Evolutionary conservation across 1,140 invertebrate genomes (phyloP), one percentile per base, ranked within the genome.

Genomic region (Theocolax elegans): DNA sequence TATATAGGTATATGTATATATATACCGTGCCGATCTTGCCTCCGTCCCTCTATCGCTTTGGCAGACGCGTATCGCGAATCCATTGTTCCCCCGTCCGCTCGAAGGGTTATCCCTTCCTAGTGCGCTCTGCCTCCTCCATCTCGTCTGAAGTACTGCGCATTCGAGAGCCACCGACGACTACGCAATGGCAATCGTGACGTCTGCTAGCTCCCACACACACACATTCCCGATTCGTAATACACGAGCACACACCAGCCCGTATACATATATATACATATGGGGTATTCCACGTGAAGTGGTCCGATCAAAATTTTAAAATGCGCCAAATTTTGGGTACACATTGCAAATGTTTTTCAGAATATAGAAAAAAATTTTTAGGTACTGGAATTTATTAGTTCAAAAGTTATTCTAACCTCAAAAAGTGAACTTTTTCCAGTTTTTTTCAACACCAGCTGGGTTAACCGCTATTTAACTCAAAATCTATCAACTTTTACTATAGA

Each of bases 31-130:
- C 21, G 19, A 49, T 49, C 17, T 49, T 38, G 10, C 31, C 12
- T n/a, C 7, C 31, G 17, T 13, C 13, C 35, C 17, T 56, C 49
- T 40, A 27, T 19, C 40, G 4, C 25, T 53, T 29, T 27, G 3
- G 56, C 60, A 25, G 66, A 53, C 64, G 67, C 48, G 29, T 59
- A n/a, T 72, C 46, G 51, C 59, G 21, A 54, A 51, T 46, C 63
- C 53, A 59, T 66, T 72, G 70, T 71, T 40, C 29, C 51, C 17
- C 51, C 48, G n/a, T 31, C 35, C 2, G 8, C 53, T 19, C 31
- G 19, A 53, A 63, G 67, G 67, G 59, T 63, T 63, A 69, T 56
- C 38, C 35, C 38, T 35, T 6, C 17, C n/a, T 21, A 2, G 9
- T 25, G 44, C 42, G 9, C 3, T n/a, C 19, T 9, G 1, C 27